A percentile compares a stretch with the other conserved stretches of the same genome.
phyloP scores from a whole-genome alignment of 1,140 invertebrate genomes.

The Lepidurus apus region DNA sequence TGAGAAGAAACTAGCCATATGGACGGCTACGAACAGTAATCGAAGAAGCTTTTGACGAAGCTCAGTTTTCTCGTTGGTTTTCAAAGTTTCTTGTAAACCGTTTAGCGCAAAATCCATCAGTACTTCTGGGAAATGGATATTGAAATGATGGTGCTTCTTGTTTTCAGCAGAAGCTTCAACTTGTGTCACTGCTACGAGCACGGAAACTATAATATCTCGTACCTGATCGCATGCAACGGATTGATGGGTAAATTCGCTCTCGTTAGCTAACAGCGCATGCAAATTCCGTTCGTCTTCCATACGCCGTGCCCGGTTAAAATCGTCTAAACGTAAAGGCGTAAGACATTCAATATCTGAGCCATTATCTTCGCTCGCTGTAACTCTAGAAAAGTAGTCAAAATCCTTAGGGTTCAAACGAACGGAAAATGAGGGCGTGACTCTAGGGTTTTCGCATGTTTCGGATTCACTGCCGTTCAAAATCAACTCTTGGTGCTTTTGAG shows the following conservation, averaged over 20 bases:
- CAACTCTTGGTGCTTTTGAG: neutral
- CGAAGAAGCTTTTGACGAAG: neutral
- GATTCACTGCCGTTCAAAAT: neutral
- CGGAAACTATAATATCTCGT: neutral
- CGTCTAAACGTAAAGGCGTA: slow-evolving; percentile 24
- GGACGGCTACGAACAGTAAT: neutral
- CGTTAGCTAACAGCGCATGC: slow-evolving; percentile 42
- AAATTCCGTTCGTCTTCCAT: slow-evolving; percentile 25
- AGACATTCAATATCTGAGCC: slow-evolving; percentile 38
- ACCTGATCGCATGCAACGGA: slow-evolving; percentile 46
- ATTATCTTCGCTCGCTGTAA: slow-evolving; percentile 53
- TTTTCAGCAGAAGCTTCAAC: neutral
- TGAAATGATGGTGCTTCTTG: neutral
- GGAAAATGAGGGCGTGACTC: slow-evolving; percentile 44
- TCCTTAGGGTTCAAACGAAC: slow-evolving; percentile 56
- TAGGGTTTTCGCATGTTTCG: neutral
- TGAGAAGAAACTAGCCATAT: neutral
- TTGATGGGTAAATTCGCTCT: slow-evolving; percentile 52
- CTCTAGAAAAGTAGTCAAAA: slow-evolving; percentile 58
- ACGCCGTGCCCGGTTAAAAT: slow-evolving; percentile 30
- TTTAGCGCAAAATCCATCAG: neutral
- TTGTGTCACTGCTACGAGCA: slow-evolving; percentile 51
- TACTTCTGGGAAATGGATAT: neutral
- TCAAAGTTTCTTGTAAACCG: neutral
- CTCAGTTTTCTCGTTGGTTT: neutral